A percentile compares a stretch with the other conserved stretches of the same genome.
These are phyloP conservation scores for Nematolebias whitei DNA, from an alignment of 2,113 vertebrate species.

Conservation along the genomic window DNA sequence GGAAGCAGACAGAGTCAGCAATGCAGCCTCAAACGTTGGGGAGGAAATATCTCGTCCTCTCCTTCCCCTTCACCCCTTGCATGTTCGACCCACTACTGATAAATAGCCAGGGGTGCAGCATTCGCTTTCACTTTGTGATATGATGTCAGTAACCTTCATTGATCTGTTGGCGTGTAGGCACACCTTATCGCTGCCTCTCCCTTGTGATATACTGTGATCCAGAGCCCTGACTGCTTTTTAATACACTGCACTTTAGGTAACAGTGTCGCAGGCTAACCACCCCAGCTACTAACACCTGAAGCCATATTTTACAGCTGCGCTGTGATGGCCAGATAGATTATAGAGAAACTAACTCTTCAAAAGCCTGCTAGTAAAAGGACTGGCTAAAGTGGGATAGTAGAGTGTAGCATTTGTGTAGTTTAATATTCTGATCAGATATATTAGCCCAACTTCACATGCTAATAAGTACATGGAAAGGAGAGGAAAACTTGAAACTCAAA, in stretches of 20 bases:
- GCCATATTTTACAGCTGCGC: conserved; percentile 73
- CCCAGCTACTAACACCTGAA: conserved; percentile 73
- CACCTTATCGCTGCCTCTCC: conserved; percentile 92
- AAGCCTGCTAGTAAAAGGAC: conserved; percentile 56
- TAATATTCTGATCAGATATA: conserved; percentile 16
- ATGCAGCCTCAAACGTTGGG: conserved; percentile 31
- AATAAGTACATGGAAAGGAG: background rate
- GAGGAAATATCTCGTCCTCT: conserved; percentile 50
- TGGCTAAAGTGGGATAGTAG: conserved; percentile 38
- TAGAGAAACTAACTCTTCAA: conserved; percentile 54
- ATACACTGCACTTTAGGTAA: conserved; percentile 90
- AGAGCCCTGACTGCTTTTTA: conserved; percentile 91
- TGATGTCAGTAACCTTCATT: conserved; percentile 99
- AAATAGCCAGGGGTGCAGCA: conserved; percentile 90
- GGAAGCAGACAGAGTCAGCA: conserved; percentile 29
- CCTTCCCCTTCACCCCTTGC: conserved; percentile 46
- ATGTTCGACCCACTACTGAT: conserved; percentile 83
- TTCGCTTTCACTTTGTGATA: conserved; percentile 96
- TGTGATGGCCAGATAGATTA: conserved; percentile 65
- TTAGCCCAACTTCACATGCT: conserved; percentile 2
- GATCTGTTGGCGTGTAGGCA: conserved; percentile 90
- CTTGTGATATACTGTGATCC: conserved; percentile 92
- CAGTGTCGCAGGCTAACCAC: conserved; percentile 77
- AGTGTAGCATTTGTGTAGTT: conserved; percentile 20
- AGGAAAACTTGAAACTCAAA: background rate